Evolutionary conservation across 2,888 invertebrate species (phyloP).

Genomic region (Euplagia quadripunctaria): DNA sequence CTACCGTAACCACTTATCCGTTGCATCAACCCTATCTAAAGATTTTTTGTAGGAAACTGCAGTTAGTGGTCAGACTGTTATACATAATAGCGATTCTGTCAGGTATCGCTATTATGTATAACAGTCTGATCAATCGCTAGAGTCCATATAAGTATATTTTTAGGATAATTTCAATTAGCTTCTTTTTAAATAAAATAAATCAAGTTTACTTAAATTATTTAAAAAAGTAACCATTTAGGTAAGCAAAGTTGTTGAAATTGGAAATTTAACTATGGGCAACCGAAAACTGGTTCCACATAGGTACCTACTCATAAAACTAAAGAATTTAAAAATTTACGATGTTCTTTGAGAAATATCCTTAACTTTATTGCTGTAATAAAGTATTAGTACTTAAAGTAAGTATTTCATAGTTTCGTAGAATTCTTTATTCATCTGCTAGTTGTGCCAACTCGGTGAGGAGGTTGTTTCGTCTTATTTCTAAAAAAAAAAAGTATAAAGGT

Average conservation of each 20-base stretch:
- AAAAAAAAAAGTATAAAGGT: background rate
- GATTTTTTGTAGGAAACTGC: no score
- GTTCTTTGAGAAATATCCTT: constrained; percentile 60
- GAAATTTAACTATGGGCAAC: constrained; percentile 46
- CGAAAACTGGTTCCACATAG: constrained; percentile 57
- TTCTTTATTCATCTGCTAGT: constrained; percentile 42
- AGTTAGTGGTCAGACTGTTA: no score
- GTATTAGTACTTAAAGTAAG: no score
- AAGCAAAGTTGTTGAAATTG: background rate
- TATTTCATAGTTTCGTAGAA: constrained; percentile 52
- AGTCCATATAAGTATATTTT: no score
- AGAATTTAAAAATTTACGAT: constrained; percentile 57
- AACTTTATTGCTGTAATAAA: constrained; percentile 68
- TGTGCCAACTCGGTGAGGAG: constrained; percentile 27
- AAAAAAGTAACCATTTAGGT: background rate
- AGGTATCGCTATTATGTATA: no score
- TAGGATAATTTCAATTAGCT: no score
- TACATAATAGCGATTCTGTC: no score
- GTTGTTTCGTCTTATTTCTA: constrained; percentile 4
- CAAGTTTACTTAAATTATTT: background rate
- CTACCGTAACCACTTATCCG: no score
- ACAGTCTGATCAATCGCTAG: no score
- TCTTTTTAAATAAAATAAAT: background rate
- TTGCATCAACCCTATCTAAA: no score
- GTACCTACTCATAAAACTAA: constrained; percentile 57